A percentile compares a stretch with the other conserved stretches of the same genome.
Evolutionary conservation across 2,113 vertebrate genomes (phyloP).

Genomic region (Elanoides forficatus): DNA sequence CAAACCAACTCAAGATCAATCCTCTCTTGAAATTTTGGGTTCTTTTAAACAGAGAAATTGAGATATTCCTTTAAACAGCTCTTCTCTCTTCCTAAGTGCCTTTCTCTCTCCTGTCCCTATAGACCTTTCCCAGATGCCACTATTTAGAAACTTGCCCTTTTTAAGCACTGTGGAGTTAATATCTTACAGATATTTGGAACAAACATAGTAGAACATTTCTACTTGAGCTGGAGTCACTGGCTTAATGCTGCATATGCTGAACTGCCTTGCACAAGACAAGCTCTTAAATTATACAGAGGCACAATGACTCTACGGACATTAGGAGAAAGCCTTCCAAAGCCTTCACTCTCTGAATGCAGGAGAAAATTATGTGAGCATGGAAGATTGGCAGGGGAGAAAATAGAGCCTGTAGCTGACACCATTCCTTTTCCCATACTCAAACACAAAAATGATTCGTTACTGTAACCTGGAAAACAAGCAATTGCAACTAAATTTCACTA

Average conservation of each 20-base stretch:
- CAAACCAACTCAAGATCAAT: not conserved
- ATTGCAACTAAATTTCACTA: not conserved
- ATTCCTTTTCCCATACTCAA: not conserved
- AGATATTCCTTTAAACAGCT: not conserved
- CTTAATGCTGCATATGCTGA: not conserved
- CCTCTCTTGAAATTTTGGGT: not conserved
- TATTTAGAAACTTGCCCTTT: not conserved
- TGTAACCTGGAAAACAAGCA: not conserved
- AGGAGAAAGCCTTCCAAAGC: not conserved
- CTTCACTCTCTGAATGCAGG: not conserved
- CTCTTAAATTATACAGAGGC: not conserved
- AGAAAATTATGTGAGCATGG: not conserved
- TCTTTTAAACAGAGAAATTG: not conserved
- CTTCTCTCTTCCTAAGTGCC: not conserved
- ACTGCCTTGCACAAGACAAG: not conserved
- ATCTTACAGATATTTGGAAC: not conserved
- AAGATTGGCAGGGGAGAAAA: not conserved
- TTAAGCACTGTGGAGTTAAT: not conserved
- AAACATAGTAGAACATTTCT: not conserved
- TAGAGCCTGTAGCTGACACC: not conserved
- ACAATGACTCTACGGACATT: accelerated
- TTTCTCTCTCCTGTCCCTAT: not conserved
- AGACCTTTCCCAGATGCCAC: not conserved
- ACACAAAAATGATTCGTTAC: not conserved
- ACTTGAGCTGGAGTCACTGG: not conserved